Conservation (phyloP, 2,797 vertebrate genomes). For the Oreochromis grahami region DNA sequence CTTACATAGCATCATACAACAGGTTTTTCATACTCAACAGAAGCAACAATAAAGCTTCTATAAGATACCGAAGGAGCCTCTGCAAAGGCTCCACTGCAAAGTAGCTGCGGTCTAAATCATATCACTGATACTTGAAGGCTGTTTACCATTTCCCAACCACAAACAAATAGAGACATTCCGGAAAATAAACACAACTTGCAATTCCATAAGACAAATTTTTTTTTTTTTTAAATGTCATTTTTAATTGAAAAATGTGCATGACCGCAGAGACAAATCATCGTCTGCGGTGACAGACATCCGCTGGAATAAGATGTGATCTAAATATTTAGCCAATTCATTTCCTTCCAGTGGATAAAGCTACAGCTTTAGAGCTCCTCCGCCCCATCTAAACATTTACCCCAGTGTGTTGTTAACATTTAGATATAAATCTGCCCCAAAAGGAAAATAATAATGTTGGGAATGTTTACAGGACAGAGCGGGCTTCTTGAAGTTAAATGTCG, state of each 20-base stretch:
- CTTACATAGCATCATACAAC: neutral
- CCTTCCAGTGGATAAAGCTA: slow-evolving; percentile 63
- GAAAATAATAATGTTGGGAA: slow-evolving; percentile 71
- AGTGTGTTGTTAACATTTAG: slow-evolving; percentile 69
- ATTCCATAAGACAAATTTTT: slow-evolving; percentile 5
- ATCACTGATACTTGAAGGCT: slow-evolving; percentile 40
- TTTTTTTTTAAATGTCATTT: neutral
- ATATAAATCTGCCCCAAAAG: slow-evolving; percentile 66
- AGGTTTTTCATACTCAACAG: neutral
- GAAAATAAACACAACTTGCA: slow-evolving; percentile 64
- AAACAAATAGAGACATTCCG: slow-evolving; percentile 63
- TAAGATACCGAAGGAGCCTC: neutral
- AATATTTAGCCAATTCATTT: slow-evolving; percentile 76
- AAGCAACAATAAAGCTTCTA: neutral
- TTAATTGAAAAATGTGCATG: slow-evolving; percentile 29
- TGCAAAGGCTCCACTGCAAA: neutral
- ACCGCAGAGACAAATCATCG: slow-evolving; percentile 35
- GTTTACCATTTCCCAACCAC: slow-evolving; percentile 35
- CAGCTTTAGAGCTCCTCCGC: slow-evolving; percentile 19
- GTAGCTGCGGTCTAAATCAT: slow-evolving; percentile 17
- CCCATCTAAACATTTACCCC: slow-evolving; percentile 74
- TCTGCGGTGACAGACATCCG: slow-evolving; percentile 56
- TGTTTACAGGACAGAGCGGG: slow-evolving; percentile 58
- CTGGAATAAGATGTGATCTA: slow-evolving; percentile 64
- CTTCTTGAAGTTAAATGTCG: slow-evolving; percentile 60